Evolutionary conservation across 1,140 invertebrate genomes (phyloP).

Genomic region (Zaprionus gabonicus): DNA sequence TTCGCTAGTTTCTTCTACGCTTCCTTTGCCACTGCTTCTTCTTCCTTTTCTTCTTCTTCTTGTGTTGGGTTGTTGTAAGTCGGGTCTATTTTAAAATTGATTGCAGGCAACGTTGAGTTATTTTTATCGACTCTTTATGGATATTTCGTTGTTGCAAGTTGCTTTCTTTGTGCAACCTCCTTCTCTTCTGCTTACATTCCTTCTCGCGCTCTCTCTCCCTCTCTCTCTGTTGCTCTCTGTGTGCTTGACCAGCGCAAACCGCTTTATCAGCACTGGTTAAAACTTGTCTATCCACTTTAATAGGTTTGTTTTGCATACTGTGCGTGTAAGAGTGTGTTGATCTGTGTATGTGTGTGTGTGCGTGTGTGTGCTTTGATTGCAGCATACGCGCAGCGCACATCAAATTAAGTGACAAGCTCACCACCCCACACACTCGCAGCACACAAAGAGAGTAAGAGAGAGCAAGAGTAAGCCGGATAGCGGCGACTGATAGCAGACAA

Average conservation of each 20-base stretch:
- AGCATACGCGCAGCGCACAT: constrained; percentile 53
- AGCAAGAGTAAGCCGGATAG: constrained; percentile 39
- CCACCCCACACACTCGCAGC: neutral
- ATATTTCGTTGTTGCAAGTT: constrained; percentile 29
- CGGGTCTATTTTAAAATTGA: constrained; percentile 49
- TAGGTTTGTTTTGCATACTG: constrained; percentile 70
- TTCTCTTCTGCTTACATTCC: constrained; percentile 1
- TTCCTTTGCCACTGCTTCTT: constrained; percentile 2
- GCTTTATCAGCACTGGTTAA: constrained; percentile 58
- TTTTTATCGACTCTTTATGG: constrained; percentile 45
- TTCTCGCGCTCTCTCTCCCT: neutral
- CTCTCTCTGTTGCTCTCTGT: constrained; percentile 5
- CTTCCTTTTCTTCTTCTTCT: constrained; percentile 9
- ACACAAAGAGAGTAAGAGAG: neutral
- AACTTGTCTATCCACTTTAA: constrained; percentile 66
- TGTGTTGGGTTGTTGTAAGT: constrained; percentile 51
- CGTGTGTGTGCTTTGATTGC: constrained; percentile 52
- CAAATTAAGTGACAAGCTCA: constrained; percentile 59
- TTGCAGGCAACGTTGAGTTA: constrained; percentile 49
- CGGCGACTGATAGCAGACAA: constrained; percentile 51
- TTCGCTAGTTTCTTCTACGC: constrained; percentile 43
- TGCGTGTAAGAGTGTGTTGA: neutral
- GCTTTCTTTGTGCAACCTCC: constrained; percentile 36
- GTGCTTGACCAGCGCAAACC: constrained; percentile 53
- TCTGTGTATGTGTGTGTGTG: constrained; percentile 11